Base-by-base conservation (phyloP, 2,888 invertebrate species). In the Pachycephus smyrnensis region DNA sequence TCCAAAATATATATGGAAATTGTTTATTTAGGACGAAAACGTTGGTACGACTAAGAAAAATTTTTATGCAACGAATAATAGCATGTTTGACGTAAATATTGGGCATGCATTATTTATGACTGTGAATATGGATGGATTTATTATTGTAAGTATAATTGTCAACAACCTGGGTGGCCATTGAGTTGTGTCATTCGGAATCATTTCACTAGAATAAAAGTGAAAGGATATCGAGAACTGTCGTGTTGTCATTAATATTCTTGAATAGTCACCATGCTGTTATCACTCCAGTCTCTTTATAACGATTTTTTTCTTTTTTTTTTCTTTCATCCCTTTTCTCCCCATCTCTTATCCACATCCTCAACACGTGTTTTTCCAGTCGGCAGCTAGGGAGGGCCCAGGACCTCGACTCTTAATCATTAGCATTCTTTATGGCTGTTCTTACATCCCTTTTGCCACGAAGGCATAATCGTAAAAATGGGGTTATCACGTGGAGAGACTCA, bases 301-400 rank as follows among this genome's bases (percentile, higher is more conserved):
- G 32, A 37, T 55, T 55, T 55, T 55, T 40, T 40, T 9, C 1
- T 55, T 55, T 0, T 55, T 15, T 9, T 23, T 55, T 40, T 40
- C 6, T 55, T 23, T 2, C 23, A 6, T 55, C 2, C 6, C 40
- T 23, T 9, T 23, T 55, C 23, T 55, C 23, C 23, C 40, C 40
- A 9, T 71, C 71, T 71, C 32, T 77, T 77, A 74, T 77, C 75
- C 77, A 75, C 75, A 75, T 75, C 77, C 77, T 69, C 55, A 69
- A 77, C 77, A 77, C 77, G 77, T 77, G 77, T 77, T 77, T 77
- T 75, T 77, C 77, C 69, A 77, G 75, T 75, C 69, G 23, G 35
- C 31, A 74, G 77, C 31, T 74, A 77, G n/a, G 73, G 36, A 69
- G 36, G n/a, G 69, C 77, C 75, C 75, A 40, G 30, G 71, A 30